Evolutionary conservation across 2,888 invertebrate species (phyloP).

Genomic region (Andrena dorsata): DNA sequence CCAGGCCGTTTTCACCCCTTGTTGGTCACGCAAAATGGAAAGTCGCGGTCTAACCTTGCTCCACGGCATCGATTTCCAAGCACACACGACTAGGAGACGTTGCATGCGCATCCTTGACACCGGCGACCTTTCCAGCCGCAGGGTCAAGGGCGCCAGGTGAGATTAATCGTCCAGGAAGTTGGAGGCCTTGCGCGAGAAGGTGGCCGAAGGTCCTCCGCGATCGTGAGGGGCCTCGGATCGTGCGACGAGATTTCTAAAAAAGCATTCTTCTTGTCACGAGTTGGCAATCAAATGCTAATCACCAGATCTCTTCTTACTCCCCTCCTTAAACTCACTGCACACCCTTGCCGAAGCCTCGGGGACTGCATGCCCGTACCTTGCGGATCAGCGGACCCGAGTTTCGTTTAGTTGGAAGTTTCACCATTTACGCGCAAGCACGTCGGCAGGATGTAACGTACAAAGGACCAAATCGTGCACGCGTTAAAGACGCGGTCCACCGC

Average conservation of each 20-base stretch:
- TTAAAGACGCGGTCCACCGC: too few species aligned
- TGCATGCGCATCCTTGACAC: slow-evolving; percentile 75
- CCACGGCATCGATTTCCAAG: slow-evolving; percentile 61
- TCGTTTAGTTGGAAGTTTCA: too few species aligned
- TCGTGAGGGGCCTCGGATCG: slow-evolving; percentile 28
- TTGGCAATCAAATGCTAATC: slow-evolving; percentile 7
- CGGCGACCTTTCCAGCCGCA: slow-evolving; percentile 63
- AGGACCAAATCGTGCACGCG: too few species aligned
- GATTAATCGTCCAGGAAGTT: slow-evolving; percentile 71
- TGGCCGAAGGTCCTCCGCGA: slow-evolving; percentile 32
- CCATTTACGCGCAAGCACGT: too few species aligned
- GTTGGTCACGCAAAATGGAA: slow-evolving; percentile 71
- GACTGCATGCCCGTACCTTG: too few species aligned
- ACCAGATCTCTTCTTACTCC: background rate
- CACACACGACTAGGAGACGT: slow-evolving; percentile 50
- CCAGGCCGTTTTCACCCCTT: slow-evolving; percentile 39
- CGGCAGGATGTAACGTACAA: too few species aligned
- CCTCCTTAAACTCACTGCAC: too few species aligned
- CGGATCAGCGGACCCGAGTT: too few species aligned
- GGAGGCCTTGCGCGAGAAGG: slow-evolving; percentile 40
- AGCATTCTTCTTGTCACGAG: background rate
- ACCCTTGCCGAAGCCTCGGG: too few species aligned
- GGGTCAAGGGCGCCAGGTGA: slow-evolving; percentile 76
- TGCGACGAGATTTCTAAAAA: slow-evolving; percentile 14
- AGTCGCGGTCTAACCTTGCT: slow-evolving; percentile 61